phyloP scores from a whole-genome alignment of 1,140 invertebrate genomes.

The Caenorhabditis inopinata region DNA sequence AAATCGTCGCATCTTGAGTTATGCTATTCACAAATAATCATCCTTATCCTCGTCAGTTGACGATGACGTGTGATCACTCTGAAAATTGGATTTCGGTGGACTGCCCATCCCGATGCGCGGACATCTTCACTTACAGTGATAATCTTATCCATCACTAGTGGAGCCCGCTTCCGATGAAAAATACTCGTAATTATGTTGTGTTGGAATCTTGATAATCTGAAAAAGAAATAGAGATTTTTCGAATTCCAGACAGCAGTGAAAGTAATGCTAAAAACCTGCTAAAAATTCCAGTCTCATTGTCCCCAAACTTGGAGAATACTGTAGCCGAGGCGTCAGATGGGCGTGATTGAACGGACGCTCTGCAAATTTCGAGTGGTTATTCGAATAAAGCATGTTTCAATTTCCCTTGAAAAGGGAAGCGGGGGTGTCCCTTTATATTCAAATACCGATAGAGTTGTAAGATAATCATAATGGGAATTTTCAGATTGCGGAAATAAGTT shows the following conservation, averaged over 20 bases:
- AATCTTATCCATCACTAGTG: neutral
- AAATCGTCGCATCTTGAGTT: too few species aligned
- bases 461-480: too few species aligned
- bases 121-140: neutral
- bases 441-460: too few species aligned
- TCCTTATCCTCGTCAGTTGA: conserved; percentile 21
- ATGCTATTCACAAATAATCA: conserved; percentile 11
- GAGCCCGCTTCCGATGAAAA: neutral
- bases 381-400: too few species aligned
- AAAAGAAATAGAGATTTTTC: neutral
- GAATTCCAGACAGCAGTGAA: too few species aligned
- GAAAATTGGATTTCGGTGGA: neutral
- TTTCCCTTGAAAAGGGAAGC: too few species aligned
- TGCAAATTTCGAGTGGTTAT: neutral
- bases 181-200: neutral
- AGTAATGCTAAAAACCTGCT: too few species aligned
- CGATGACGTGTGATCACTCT: conserved; percentile 3
- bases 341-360: neutral
- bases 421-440: too few species aligned
- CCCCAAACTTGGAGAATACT: neutral
- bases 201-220: neutral
- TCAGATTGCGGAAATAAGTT: too few species aligned
- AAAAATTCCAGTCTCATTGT: neutral
- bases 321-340: neutral
- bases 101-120: too few species aligned